phyloP scores from a whole-genome alignment of 2,113 vertebrate genomes.

The Lophura nycthemera region DNA sequence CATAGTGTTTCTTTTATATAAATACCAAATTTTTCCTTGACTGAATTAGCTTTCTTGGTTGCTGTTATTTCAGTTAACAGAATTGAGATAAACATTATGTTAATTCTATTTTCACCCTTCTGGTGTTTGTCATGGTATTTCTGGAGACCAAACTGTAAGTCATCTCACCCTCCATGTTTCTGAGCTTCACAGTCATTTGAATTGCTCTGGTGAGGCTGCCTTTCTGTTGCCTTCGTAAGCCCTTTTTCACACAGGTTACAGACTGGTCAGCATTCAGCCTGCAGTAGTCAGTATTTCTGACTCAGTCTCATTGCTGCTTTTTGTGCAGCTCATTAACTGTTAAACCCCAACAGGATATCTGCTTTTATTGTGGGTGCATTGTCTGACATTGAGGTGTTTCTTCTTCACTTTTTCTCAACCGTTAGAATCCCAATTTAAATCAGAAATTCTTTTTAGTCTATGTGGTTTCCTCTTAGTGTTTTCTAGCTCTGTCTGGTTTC shows the following conservation, averaged over 20 bases:
- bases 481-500: neutral
- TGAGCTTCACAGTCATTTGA: neutral
- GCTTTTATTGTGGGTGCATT: neutral
- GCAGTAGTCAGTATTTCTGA: neutral
- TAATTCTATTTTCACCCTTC: neutral
- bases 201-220: neutral
- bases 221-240: neutral
- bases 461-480: neutral
- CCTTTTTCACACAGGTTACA: neutral
- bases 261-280: neutral
- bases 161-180: neutral
- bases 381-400: neutral
- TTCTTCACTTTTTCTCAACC: neutral
- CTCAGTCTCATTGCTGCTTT: neutral
- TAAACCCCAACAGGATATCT: rapidly evolving
- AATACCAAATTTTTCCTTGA: neutral
- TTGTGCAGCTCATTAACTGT: neutral
- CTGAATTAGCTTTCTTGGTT: neutral
- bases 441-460: neutral
- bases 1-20: neutral
- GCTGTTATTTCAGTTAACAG: rapidly evolving
- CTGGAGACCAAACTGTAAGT: neutral
- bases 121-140: neutral
- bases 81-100: neutral
- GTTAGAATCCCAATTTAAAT: neutral